Evolutionary conservation across 2,888 invertebrate genomes (phyloP).

Genomic region (Tipula helvola): DNA sequence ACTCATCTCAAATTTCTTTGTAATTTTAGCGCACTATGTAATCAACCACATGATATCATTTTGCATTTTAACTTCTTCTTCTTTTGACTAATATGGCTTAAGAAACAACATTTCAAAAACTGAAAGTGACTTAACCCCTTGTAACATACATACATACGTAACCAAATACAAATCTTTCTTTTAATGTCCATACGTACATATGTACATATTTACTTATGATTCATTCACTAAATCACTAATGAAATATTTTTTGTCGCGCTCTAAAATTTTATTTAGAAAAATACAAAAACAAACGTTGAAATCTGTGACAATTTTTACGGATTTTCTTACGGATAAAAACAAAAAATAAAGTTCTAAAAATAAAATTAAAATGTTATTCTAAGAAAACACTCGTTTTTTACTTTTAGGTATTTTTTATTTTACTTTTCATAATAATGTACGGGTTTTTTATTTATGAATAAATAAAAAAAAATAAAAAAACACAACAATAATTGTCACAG

Average conservation of each 20-base stretch:
- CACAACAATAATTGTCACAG: neutral
- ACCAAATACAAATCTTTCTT: neutral
- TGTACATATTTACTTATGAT: neutral
- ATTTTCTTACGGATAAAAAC: neutral
- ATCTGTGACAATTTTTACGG: neutral
- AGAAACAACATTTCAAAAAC: neutral
- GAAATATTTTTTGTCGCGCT: neutral
- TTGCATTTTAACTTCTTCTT: neutral
- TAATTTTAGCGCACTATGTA: neutral
- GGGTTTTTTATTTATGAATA: neutral
- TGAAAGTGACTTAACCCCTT: neutral
- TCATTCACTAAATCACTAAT: neutral
- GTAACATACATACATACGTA: neutral
- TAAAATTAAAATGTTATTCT: neutral
- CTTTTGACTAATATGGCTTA: neutral
- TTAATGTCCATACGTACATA: neutral
- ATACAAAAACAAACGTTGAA: neutral
- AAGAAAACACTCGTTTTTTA: neutral
- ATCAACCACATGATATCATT: neutral
- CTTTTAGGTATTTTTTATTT: no score
- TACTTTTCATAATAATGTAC: neutral
- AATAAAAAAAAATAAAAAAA: neutral
- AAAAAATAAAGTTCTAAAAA: neutral
- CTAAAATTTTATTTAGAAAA: neutral
- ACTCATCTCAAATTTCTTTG: neutral